Evolutionary conservation across 2,888 invertebrate species (phyloP), one percentile per base, ranked within the genome.

Genomic region (Tenthredo mesomela): DNA sequence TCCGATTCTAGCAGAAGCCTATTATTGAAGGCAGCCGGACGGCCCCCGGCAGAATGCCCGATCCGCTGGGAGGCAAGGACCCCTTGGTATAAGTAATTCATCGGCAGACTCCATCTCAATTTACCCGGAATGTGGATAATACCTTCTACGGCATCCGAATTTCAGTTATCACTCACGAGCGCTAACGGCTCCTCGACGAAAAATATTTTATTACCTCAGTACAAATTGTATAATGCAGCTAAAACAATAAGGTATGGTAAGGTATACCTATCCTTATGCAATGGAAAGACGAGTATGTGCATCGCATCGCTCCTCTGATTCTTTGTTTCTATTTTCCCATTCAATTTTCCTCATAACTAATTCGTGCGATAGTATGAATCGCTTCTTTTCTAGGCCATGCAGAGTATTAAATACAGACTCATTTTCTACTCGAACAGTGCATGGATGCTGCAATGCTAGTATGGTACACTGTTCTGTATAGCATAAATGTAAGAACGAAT

Each of bases 121-220:
- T 82, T 82, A 82, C 70, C 82, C 82, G 82, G 82, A 82, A 82
- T 82, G 82, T 70, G 82, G 82, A 82, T 82, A 82, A 82, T 82
- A 82, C 82, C 82, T 82, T 37, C 43, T 65, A 70, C 82, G 67
- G 67, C 43, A 47, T 47, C 82, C 67, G 67, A 82, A 82, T 67
- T 82, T 82, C 70, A 67, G 67, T 82, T 82, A 82, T 82, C 82
- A 82, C 82, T 67, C 40, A 80, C 5, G 43, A 43, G 7, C 37
- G 43, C 71, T n/a, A 73, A 40, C 77, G 50, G 47, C 73, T 40
- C 40, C n/a, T 25, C 73, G 73, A 29, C 54, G 54, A 77, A 54
- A 77, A 77, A 54, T 77, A 50, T 77, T 77, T 75, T 50, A 47
- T 40, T 21, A 75, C 54, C 54, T 54, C 7, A 1, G 50, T n/a